These are phyloP conservation scores for Sciaenops ocellatus DNA, from an alignment of 2,797 vertebrate species.

Conservation along the genomic window DNA sequence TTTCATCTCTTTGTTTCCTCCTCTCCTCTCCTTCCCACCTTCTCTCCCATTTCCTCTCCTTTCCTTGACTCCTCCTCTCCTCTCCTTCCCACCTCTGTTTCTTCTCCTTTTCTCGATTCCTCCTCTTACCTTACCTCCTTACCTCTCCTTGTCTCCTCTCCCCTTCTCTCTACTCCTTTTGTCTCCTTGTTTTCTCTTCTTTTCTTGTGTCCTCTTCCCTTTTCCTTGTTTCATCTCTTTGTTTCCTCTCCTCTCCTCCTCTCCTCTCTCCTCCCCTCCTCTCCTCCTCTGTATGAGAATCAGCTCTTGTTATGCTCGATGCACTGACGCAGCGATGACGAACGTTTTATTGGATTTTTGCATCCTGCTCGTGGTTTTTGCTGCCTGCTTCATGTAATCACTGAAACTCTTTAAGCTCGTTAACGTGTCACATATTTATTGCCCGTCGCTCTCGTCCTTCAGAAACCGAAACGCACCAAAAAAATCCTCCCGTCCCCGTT, in stretches of 20 bases:
- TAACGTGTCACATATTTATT: conserved; percentile 77
- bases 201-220: too few relatives aligned
- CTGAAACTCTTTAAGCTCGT: conserved; percentile 62
- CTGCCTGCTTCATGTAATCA: conserved; percentile 76
- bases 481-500: conserved; percentile 4
- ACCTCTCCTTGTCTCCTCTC: background rate
- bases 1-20: background rate
- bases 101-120: fast-evolving
- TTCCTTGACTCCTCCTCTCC: too few relatives aligned
- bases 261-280: background rate
- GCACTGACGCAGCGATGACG: conserved; percentile 60
- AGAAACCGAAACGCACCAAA: conserved; percentile 46
- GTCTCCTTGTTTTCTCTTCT: too few relatives aligned
- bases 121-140: background rate
- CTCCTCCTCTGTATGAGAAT: conserved; percentile 62
- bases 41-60: background rate
- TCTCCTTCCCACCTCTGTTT: background rate
- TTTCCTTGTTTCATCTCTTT: fast-evolving
- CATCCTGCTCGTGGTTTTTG: conserved; percentile 70
- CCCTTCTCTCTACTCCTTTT: too few relatives aligned
- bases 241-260: background rate
- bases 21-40: fast-evolving
- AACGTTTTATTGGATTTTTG: conserved; percentile 67
- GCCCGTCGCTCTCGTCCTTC: conserved; percentile 60
- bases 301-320: conserved; percentile 60